These are phyloP conservation scores for Oscheius sp. DNA, from an alignment of 1,140 invertebrate species.

Conservation along the genomic window DNA sequence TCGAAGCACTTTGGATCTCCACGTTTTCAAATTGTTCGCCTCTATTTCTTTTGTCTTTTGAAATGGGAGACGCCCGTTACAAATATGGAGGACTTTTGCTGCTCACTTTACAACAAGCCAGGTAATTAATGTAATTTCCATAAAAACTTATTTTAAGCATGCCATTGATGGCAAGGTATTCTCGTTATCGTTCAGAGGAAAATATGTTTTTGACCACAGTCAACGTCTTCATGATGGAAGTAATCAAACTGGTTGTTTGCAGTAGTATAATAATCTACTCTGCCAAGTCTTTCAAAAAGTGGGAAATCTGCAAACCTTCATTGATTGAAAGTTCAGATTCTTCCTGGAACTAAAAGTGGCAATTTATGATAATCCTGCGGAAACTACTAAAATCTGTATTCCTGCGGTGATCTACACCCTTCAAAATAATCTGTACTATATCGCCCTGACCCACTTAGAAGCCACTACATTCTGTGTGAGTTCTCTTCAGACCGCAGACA, in stretches of 20 bases:
- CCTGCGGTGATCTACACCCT: constrained; percentile 45
- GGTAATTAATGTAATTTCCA: constrained; percentile 9
- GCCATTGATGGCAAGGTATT: constrained; percentile 45
- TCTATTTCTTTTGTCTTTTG: neutral
- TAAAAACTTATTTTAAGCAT: constrained; percentile 28
- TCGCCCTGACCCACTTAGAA: constrained; percentile 38
- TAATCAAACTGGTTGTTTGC: constrained; percentile 38
- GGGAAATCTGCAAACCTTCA: neutral
- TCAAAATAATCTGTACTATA: constrained; percentile 47
- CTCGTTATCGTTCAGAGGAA: constrained; percentile 31
- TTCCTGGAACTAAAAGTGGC: constrained; percentile 20
- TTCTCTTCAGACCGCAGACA: neutral
- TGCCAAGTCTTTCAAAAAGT: neutral
- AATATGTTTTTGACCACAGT: constrained; percentile 40
- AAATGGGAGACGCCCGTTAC: constrained; percentile 10
- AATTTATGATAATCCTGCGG: constrained; percentile 14
- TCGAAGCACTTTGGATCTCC: neutral
- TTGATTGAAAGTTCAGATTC: constrained; percentile 20
- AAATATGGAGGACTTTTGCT: constrained; percentile 41
- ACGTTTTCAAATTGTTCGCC: neutral
- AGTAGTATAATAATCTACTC: constrained; percentile 30
- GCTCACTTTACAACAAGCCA: constrained; percentile 39
- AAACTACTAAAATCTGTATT: constrained; percentile 34
- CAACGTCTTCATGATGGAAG: constrained; percentile 46
- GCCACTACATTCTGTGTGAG: constrained; percentile 43